Evolutionary conservation across 2,113 vertebrate species (phyloP).

Genomic region (Gallinago jamesoni): DNA sequence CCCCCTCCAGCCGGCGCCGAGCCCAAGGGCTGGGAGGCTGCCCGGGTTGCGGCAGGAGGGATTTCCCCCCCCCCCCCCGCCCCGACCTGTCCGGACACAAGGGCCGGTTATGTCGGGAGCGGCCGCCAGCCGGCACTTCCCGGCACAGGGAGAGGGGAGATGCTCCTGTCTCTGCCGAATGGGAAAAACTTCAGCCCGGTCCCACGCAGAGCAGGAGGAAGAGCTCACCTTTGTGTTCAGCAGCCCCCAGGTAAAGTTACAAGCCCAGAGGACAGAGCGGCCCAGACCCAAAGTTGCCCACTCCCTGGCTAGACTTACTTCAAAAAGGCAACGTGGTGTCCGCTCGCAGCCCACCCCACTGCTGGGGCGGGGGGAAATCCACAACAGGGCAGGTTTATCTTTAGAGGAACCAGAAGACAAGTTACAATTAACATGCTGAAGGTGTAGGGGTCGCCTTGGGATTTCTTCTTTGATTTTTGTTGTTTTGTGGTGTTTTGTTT

Average conservation of each 20-base stretch:
- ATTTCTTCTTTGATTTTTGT: not conserved
- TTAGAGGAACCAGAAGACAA: not conserved
- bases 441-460: too few species aligned
- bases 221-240: rapidly evolving
- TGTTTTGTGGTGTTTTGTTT: too few species aligned
- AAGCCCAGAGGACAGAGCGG: not conserved
- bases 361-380: rapidly evolving
- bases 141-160: not conserved
- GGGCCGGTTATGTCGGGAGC: not conserved
- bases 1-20: not conserved
- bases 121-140: not conserved
- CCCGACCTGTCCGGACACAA: not conserved
- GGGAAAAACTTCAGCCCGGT: not conserved
- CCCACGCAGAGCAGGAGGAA: rapidly evolving
- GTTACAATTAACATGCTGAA: not conserved
- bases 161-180: rapidly evolving
- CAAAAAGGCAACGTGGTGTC: rapidly evolving
- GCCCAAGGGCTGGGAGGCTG: not conserved
- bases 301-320: not conserved
- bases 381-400: rapidly evolving
- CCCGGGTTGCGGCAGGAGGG: not conserved
- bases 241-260: not conserved
- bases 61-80: not conserved
- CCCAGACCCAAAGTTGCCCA: not conserved
- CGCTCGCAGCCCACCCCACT: rapidly evolving